These are phyloP conservation scores for Microctenopoma stevenorrisi DNA, from an alignment of 2,797 vertebrate genomes.

Conservation along the genomic window DNA sequence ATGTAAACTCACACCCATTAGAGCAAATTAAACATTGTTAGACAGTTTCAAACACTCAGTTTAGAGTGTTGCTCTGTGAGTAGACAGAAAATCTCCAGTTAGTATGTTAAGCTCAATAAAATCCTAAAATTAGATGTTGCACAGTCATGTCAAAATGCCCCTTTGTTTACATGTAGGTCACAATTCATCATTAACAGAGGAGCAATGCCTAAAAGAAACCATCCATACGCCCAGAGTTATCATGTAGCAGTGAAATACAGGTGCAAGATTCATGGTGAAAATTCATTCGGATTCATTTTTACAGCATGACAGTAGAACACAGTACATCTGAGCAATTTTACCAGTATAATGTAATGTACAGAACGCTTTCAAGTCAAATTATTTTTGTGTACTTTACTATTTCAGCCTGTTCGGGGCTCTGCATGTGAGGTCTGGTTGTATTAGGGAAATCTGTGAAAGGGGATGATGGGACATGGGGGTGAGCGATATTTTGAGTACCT, in stretches of 20 bases:
- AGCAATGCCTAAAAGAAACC: slow-evolving; percentile 27
- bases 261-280: background rate
- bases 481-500: slow-evolving; percentile 41
- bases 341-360: slow-evolving; percentile 27
- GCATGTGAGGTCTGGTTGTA: slow-evolving; percentile 53
- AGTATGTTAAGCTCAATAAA: slow-evolving; percentile 11
- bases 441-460: slow-evolving; percentile 24
- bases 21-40: slow-evolving; percentile 48
- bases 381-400: background rate
- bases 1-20: slow-evolving; percentile 25
- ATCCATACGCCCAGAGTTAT: slow-evolving; percentile 15
- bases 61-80: slow-evolving; percentile 19
- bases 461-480: slow-evolving; percentile 28
- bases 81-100: slow-evolving; percentile 2
- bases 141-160: background rate
- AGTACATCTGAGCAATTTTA: slow-evolving; percentile 1
- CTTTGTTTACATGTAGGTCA: slow-evolving; percentile 9
- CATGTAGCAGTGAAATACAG: slow-evolving; percentile 30
- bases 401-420: slow-evolving; percentile 19
- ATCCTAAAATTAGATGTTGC: background rate
- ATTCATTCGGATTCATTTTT: slow-evolving; percentile 13
- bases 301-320: slow-evolving; percentile 13
- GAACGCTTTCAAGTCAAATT: slow-evolving; percentile 10
- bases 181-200: slow-evolving; percentile 16
- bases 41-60: slow-evolving; percentile 18